Evolutionary conservation across 2,113 vertebrate species (phyloP), one percentile per base, ranked within the genome.

Genomic region (Gadus macrocephalus): DNA sequence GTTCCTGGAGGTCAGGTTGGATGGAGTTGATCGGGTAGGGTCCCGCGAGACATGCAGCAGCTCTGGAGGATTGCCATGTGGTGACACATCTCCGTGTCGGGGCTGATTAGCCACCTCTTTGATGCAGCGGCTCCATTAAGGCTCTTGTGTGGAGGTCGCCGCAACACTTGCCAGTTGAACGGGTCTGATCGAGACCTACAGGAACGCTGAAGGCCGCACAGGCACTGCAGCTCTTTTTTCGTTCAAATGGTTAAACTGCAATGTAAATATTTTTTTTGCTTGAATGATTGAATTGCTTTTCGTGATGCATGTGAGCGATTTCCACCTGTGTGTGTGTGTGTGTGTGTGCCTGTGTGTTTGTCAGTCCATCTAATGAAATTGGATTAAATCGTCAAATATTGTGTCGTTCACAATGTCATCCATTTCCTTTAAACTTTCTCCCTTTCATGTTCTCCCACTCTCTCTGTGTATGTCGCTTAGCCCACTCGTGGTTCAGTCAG

Each of bases 71-170:
- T 78, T 88, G 87, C 85, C 87, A 83, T 71, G 65, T 20, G 68
- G 81, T 83, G 85, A 78, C 85, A 86, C 78, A 64, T 81, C 83
- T 82, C 80, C 77, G 66, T 14, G 38, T 78, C 82, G 78, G 82
- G 77, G 77, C 85, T 86, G 84, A 90, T 88, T 84, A 85, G 81
- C 84, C 79, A 77, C 79, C 75, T 82, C 82, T 83, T 81, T 86
- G 83, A 87, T 87, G 81, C 72, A 75, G 74, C 69, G 65, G 82
- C 72, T 77, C 75, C 78, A 82, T 85, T 83, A 85, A 76, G 66
- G 76, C 73, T 83, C 68, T 81, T 78, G 70, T 79, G 71, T 69
- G 62, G 62, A 71, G 68, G 73, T 71, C 66, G 64, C 67, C 31
- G 67, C 64, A 62, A 80, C 74, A 75, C 78, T 71, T 70, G 20